A percentile compares a stretch with the other conserved stretches of the same genome.
phyloP scores from a whole-genome alignment of 2,888 invertebrate species.

The Cyrtodaria siliqua region DNA sequence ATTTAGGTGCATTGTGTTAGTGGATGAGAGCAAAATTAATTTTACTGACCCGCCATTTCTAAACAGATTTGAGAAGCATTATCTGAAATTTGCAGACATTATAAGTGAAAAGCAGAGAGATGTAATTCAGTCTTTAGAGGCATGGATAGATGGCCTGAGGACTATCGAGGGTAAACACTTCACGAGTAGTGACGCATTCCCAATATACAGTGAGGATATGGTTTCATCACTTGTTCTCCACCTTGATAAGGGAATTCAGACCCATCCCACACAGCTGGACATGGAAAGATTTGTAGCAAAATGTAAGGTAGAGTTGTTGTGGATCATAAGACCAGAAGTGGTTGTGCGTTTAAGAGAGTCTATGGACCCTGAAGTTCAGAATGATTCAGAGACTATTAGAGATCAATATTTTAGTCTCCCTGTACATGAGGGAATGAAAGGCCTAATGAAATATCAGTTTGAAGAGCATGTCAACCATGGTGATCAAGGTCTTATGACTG shows the following conservation, averaged over 20 bases:
- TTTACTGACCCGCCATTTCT: slow-evolving; percentile 74
- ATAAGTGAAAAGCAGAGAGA: slow-evolving; percentile 32
- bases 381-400: not conserved
- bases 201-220: slow-evolving; percentile 62
- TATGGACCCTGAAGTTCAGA: not conserved
- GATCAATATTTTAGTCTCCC: slow-evolving; percentile 59
- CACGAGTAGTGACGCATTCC: slow-evolving; percentile 51
- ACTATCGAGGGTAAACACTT: slow-evolving; percentile 24
- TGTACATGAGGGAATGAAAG: slow-evolving; percentile 59
- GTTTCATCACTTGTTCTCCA: slow-evolving; percentile 59
- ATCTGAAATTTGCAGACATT: slow-evolving; percentile 69
- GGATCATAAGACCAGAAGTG: slow-evolving; percentile 62
- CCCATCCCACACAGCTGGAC: no score
- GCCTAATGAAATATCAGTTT: slow-evolving; percentile 27
- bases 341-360: slow-evolving; percentile 41
- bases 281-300: no score
- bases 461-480: not conserved
- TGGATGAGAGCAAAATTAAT: slow-evolving; percentile 66
- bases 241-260: not conserved
- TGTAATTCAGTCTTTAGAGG: slow-evolving; percentile 32
- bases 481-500: slow-evolving; percentile 16
- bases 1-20: slow-evolving; percentile 74
- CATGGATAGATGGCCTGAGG: slow-evolving; percentile 28
- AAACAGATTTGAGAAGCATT: slow-evolving; percentile 79
- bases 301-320: slow-evolving; percentile 45